Evolutionary conservation across 2,797 vertebrate genomes (phyloP), one percentile per base, ranked within the genome.

Genomic region (Staurois parvus): DNA sequence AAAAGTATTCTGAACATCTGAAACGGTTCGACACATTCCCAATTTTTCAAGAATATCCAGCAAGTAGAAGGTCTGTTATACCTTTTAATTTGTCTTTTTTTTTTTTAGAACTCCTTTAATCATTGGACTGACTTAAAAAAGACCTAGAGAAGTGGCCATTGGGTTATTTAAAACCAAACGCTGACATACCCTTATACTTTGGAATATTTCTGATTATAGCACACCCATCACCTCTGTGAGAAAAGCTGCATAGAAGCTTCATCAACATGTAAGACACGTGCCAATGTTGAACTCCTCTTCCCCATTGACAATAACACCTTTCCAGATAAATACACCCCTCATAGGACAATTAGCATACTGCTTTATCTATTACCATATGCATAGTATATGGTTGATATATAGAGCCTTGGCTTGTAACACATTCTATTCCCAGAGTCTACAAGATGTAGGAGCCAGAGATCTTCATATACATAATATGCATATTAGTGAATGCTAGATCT

Each of bases 401-500:
- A 30, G 15, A 70, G 24, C 78, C 78, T 70, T 80, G 67, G 69
- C 72, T 34, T 37, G 37, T 68, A 34, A 56, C 42, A 67, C n/a
- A 72, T 83, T 48, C 40, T 9, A 76, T 76, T 56, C 21, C 72
- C 40, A 32, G 29, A 32, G 72, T 12, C 81, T 76, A 34, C 29
- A 19, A 32, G 19, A 73, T 11, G 26, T 17, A 30, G 40, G n/a
- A 32, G 45, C 24, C 56, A 42, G 68, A 3, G 30, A 68, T 76
- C 62, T n/a, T 21, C 1, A 56, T 24, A 56, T 56, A 56, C 19
- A 56, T 75, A 75, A 76, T 26, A 68, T 28, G 45, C 69, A 66
- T 67, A 83, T n/a, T 45, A 74, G 48, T 83, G 40, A 8, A 28
- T 37, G 72, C 28, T 56, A 56, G 30, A 83, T 75, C 72, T 45